These are phyloP conservation scores for Gymnogyps californianus DNA, from an alignment of 2,113 vertebrate species.

Conservation along the genomic window DNA sequence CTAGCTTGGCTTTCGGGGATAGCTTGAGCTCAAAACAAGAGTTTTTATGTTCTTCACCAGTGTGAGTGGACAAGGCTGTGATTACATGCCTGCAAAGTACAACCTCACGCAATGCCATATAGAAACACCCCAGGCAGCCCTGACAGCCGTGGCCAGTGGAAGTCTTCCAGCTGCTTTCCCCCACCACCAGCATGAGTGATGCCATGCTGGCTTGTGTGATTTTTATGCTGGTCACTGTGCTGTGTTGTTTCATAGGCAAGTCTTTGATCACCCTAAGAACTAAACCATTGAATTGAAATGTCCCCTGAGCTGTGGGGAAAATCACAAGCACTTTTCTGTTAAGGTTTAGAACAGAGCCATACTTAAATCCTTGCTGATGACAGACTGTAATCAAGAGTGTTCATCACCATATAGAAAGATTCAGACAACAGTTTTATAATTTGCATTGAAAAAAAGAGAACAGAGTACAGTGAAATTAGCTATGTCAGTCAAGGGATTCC, in stretches of 20 bases:
- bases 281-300: neutral
- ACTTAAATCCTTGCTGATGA: neutral
- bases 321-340: neutral
- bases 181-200: neutral
- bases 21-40: neutral
- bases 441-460: neutral
- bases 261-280: neutral
- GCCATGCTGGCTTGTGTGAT: neutral
- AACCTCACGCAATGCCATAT: fast-evolving
- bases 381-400: neutral
- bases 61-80: neutral
- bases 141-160: fast-evolving
- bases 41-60: neutral
- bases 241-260: neutral
- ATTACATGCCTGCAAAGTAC: neutral
- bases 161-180: neutral
- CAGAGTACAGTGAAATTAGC: neutral
- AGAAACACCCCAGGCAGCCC: neutral
- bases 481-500: neutral
- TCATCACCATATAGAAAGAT: neutral
- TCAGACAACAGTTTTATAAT: neutral
- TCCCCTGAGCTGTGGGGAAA: neutral
- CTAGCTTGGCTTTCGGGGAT: fast-evolving
- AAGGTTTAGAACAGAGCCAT: neutral
- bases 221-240: neutral